Evolutionary conservation across 2,113 vertebrate genomes (phyloP), one percentile per base, ranked within the genome.

Genomic region (Empidonax alnorum): DNA sequence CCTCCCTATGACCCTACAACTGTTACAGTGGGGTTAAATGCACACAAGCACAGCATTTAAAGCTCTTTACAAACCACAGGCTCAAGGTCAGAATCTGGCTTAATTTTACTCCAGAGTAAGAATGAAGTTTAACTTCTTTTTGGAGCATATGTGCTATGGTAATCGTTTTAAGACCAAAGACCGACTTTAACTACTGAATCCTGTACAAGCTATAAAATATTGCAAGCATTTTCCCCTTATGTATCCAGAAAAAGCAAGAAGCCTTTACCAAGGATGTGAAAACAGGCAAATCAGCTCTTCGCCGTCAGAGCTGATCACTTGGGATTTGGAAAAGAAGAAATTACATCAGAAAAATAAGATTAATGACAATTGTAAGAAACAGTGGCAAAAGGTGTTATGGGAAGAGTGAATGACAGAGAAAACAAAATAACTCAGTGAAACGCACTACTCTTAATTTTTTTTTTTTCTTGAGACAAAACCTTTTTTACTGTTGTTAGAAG

Each of bases 21-120:
- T 56, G 59, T 71, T 95, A 96, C 31, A 61, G 41, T 49, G 82
- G 33, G 93, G 77, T 95, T 94, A 96, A 97, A 87, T 53, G 69
- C 55, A 44, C 90, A 85, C 66, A 91, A 93, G 50, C 33, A 50
- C 87, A 74, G 85, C 68, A 77, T 90, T 95, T 87, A 95, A 88
- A 91, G 71, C 85, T 84, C 73, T 93, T 88, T 88, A 77, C 82
- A 87, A 84, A 76, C 91, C 55, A 69, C 30, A 95, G 69, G 52
- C 84, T 96, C 96, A 95, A 97, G 94, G 94, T 91, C 87, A 82
- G 69, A 78, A 83, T 94, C 49, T 76, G 55, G 82, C 84, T 77
- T 88, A 92, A 79, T 88, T 50, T 84, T 50, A 41, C 22, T 52
- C 5, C 5, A 66, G 73, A 91, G 42, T 35, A 33, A 35, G 25